Evolutionary conservation across 1,140 invertebrate genomes (phyloP), one percentile per base, ranked within the genome.

Genomic region (Hetaerina americana): DNA sequence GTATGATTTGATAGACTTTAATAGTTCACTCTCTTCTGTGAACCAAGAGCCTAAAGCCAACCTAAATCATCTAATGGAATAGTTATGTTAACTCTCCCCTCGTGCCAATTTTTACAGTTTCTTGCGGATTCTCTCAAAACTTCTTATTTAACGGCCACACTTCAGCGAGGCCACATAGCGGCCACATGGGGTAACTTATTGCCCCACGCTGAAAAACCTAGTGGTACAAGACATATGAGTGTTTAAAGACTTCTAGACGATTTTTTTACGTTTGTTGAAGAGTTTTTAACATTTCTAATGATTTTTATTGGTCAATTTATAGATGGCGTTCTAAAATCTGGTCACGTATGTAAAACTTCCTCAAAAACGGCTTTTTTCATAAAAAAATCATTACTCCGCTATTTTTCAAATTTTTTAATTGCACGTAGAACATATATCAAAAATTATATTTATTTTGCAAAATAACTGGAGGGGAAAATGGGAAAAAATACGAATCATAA

Each of bases 171-270:
- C 70, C 70, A 71, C 70, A 40, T 71, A 3, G 31, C 31, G 70
- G 31, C 70, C 70, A 71, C 31, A 71, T 57, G 70, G 70, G 70
- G 70, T 71, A 57, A 71, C 70, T 40, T 18, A 26, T 71, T 57
- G 57, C 70, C 70, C 70, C 70, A 71, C 31, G 70, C 5, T 71
- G 70, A 71, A 71, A 71, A 71, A 71, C 70, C 27, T 71, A 71
- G 22, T 49, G 31, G 70, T 57, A 71, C 22, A 71, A 31, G 26
- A 71, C 22, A n/a, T 57, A 71, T 71, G 70, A 40, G 70, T 71
- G 70, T 71, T 49, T 71, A 49, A 71, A 57, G 70, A 71, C 70
- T 71, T 71, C 70, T 71, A 57, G 25, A 22, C 31, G 31, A 57
- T 71, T 71, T n/a, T 71, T 71, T 71, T 40, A 71, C 57, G 31